A percentile compares a stretch with the other conserved stretches of the same genome.
Evolutionary conservation across 2,888 invertebrate genomes (phyloP).

Genomic region (Operophtera brumata): DNA sequence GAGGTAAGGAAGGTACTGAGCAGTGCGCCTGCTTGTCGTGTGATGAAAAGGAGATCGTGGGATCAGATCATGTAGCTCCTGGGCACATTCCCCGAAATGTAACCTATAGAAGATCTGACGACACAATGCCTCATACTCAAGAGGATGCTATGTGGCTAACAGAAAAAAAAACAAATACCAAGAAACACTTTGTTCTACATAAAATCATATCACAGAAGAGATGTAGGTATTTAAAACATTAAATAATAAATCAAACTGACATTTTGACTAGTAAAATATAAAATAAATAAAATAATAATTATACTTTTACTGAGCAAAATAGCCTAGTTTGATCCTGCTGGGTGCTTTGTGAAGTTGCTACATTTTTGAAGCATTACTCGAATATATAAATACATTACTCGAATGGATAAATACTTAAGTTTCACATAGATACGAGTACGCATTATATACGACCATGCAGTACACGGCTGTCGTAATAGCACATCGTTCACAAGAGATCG

Average conservation of each 20-base stretch:
- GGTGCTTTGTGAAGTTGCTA: conserved; percentile 6
- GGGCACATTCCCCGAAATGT: too few relatives aligned
- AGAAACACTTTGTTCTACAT: conserved; percentile 65
- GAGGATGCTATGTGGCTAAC: conserved; percentile 73
- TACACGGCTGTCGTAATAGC: conserved; percentile 3
- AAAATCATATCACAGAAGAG: conserved; percentile 72
- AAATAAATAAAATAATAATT: conserved; percentile 31
- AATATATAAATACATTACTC: conserved; percentile 17
- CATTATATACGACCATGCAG: conserved; percentile 13
- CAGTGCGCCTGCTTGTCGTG: too few relatives aligned
- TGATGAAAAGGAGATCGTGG: too few relatives aligned
- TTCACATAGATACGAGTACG: conserved; percentile 19
- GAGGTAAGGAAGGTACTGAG: too few relatives aligned
- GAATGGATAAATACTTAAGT: background rate
- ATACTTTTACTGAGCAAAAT: conserved; percentile 31
- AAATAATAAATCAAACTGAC: conserved; percentile 53
- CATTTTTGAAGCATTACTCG: conserved; percentile 8
- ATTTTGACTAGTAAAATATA: conserved; percentile 69
- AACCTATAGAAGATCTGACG: too few relatives aligned
- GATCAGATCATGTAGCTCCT: too few relatives aligned
- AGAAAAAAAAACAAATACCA: conserved; percentile 45
- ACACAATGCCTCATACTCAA: conserved; percentile 7
- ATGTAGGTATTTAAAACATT: conserved; percentile 49
- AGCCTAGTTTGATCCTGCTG: conserved; percentile 27
- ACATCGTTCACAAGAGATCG: background rate